phyloP scores from a whole-genome alignment of 2,888 invertebrate genomes.

The Spicauda simplicius region DNA sequence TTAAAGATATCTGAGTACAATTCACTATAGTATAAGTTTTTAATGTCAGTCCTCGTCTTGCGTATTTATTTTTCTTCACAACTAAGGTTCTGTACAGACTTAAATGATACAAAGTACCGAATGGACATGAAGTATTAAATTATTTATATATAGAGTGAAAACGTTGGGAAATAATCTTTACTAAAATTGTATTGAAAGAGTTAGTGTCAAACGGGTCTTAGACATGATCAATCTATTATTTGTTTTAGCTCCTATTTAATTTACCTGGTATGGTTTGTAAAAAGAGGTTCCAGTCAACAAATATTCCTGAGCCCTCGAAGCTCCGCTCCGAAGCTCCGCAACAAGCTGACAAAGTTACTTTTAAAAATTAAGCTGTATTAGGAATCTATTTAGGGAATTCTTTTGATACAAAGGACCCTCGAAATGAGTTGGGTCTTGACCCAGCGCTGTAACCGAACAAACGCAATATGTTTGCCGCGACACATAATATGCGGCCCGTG shows the following conservation, averaged over 20 bases:
- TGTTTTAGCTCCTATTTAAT: too few species aligned
- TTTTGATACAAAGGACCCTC: not conserved
- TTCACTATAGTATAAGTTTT: not conserved
- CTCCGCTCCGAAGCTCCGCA: too few species aligned
- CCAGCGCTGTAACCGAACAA: conserved; percentile 3
- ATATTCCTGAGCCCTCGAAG: too few species aligned
- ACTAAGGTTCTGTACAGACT: not conserved
- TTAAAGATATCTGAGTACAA: not conserved
- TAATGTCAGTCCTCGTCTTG: not conserved
- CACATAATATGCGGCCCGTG: conserved; percentile 1
- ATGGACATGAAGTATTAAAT: not conserved
- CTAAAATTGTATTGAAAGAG: too few species aligned
- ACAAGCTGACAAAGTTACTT: too few species aligned
- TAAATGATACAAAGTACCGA: not conserved
- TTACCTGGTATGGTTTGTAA: too few species aligned
- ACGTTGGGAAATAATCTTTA: too few species aligned
- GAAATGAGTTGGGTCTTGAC: not conserved
- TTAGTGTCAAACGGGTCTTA: too few species aligned
- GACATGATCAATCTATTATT: too few species aligned
- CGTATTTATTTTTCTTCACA: not conserved
- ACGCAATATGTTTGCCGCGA: conserved; percentile 16
- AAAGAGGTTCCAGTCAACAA: too few species aligned
- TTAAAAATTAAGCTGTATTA: not conserved
- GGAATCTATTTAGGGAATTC: not conserved
- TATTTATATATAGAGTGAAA: too few species aligned